A percentile compares a stretch with the other conserved stretches of the same genome.
phyloP scores from a whole-genome alignment of 2,888 invertebrate genomes.

The Lepidochitona cinerea region DNA sequence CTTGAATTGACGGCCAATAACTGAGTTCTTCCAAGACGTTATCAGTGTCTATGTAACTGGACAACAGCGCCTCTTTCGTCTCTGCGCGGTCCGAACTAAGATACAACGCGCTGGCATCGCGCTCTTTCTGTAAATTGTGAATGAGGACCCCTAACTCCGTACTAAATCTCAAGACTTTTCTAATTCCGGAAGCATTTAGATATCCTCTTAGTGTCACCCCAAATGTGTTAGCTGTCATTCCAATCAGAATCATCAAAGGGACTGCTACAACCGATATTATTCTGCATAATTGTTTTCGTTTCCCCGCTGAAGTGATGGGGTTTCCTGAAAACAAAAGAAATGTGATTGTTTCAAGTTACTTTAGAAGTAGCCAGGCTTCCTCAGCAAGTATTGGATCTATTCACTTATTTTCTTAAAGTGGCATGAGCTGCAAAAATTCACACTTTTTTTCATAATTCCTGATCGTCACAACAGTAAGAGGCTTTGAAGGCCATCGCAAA shows the following conservation, averaged over 20 bases:
- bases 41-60: constrained; percentile 56
- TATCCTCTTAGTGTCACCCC: constrained; percentile 12
- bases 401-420: not conserved
- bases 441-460: too few species aligned
- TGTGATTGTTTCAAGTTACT: not conserved
- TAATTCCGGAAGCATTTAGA: constrained; percentile 13
- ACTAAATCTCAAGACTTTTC: constrained; percentile 30
- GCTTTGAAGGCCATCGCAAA: too few species aligned
- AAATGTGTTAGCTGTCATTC: constrained; percentile 53
- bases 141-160: constrained; percentile 38
- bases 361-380: not conserved
- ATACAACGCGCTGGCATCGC: constrained; percentile 60
- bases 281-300: constrained; percentile 53
- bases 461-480: too few species aligned
- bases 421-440: too few species aligned
- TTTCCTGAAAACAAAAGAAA: constrained; percentile 37
- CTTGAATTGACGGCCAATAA: constrained; percentile 44
- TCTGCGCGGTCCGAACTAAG: constrained; percentile 53
- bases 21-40: constrained; percentile 46
- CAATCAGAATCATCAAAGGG: constrained; percentile 49
- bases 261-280: constrained; percentile 55
- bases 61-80: constrained; percentile 49
- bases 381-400: not conserved
- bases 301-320: constrained; percentile 53
- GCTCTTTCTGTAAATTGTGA: constrained; percentile 49